These are phyloP conservation scores for Micronycteris hirsuta DNA, from an alignment of 2,113 vertebrate species.

Conservation along the genomic window DNA sequence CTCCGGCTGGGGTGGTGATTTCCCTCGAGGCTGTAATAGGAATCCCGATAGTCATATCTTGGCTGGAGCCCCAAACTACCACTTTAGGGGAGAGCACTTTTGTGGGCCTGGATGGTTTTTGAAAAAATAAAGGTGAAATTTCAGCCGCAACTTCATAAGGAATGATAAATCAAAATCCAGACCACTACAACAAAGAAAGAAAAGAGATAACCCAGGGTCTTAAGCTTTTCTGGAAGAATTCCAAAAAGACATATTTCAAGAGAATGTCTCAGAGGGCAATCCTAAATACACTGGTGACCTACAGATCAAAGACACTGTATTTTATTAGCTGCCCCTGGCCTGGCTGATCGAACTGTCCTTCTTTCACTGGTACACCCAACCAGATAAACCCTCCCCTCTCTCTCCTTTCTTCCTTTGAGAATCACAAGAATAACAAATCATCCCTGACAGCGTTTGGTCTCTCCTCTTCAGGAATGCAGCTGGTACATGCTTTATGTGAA, in stretches of 20 bases:
- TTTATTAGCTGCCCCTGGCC: constrained; percentile 41
- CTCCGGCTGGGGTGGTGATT: not conserved
- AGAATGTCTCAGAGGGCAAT: constrained; percentile 13
- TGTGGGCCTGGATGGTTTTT: not conserved
- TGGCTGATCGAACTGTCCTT: not conserved
- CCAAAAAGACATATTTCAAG: constrained; percentile 41
- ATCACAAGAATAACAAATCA: constrained; percentile 44
- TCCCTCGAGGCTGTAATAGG: not conserved
- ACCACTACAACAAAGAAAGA: not conserved
- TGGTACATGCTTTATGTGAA: constrained; percentile 55
- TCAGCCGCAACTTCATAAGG: not conserved
- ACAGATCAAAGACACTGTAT: constrained; percentile 56
- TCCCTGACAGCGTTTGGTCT: constrained; percentile 55
- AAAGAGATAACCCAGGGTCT: constrained; percentile 14
- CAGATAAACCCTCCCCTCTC: constrained; percentile 1
- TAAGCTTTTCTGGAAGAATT: constrained; percentile 55
- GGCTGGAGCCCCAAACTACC: not conserved
- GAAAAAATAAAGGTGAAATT: constrained; percentile 34
- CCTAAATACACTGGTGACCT: constrained; percentile 36
- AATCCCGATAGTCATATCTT: not conserved
- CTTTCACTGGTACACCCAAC: not conserved
- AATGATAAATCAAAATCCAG: constrained; percentile 47
- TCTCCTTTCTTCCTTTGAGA: constrained; percentile 22
- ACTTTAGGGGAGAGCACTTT: not conserved
- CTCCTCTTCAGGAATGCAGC: constrained; percentile 67